These are phyloP conservation scores for Pogonomyrmex californicus DNA, from an alignment of 1,140 invertebrate species.

Conservation along the genomic window DNA sequence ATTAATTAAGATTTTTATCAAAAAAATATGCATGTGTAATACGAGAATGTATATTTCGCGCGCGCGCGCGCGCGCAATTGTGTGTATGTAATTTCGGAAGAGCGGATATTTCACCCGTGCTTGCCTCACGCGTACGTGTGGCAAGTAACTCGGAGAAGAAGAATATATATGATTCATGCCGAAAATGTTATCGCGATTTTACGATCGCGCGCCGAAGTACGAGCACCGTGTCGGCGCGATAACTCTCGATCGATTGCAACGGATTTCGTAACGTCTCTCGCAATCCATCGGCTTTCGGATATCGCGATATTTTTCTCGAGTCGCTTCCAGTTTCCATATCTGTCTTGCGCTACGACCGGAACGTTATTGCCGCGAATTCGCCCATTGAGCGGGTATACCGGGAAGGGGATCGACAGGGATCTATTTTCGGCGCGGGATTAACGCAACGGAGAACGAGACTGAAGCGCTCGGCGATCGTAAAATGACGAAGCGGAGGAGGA, in stretches of 20 bases:
- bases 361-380: background rate
- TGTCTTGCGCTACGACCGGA: background rate
- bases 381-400: background rate
- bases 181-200: constrained; percentile 58
- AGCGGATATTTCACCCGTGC: constrained; percentile 32
- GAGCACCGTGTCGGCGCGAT: constrained; percentile 28
- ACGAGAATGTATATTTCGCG: background rate
- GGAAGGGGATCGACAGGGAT: background rate
- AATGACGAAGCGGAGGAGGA: constrained; percentile 32
- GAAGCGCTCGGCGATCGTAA: constrained; percentile 27
- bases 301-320: constrained; percentile 46
- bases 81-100: constrained; percentile 28
- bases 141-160: constrained; percentile 33
- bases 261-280: constrained; percentile 46
- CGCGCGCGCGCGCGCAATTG: background rate
- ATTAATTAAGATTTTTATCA: too few species aligned
- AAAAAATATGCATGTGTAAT: background rate
- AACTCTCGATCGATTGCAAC: constrained; percentile 33
- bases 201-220: constrained; percentile 29
- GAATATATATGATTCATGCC: constrained; percentile 53
- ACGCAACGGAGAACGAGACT: constrained; percentile 32
- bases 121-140: constrained; percentile 22
- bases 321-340: background rate
- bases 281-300: constrained; percentile 16
- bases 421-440: constrained; percentile 47